phyloP scores from a whole-genome alignment of 37 sponge, comb jelly and placozoan genomes.

The Diacarnus erythraeanus region DNA sequence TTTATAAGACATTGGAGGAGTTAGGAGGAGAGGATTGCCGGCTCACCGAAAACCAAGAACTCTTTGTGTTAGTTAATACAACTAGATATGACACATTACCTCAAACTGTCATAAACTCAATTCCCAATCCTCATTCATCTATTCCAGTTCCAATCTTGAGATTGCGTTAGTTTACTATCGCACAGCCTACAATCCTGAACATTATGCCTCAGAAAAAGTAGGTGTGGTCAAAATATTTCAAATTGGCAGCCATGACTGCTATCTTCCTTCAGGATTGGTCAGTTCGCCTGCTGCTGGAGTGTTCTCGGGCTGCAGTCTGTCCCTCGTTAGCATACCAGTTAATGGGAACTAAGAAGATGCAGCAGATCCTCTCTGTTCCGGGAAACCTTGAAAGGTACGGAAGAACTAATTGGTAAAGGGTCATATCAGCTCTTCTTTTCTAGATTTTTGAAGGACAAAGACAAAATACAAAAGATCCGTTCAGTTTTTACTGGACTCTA shows the following conservation, averaged over 20 bases:
- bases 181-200: slow-evolving; percentile 47
- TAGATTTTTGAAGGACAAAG: too few species aligned
- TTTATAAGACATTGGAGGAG: too few species aligned
- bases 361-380: slow-evolving; percentile 54
- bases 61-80: slow-evolving; percentile 41
- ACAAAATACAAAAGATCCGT: too few species aligned
- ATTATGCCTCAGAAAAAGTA: slow-evolving; percentile 64
- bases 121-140: too few species aligned
- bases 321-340: slow-evolving; percentile 56
- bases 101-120: too few species aligned
- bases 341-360: slow-evolving; percentile 70
- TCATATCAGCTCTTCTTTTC: too few species aligned
- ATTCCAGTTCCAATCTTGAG: slow-evolving; percentile 51
- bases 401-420: background rate
- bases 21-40: too few species aligned
- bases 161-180: slow-evolving; percentile 75
- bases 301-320: slow-evolving; percentile 36
- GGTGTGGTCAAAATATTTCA: background rate
- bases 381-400: slow-evolving; percentile 62
- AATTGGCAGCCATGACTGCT: background rate
- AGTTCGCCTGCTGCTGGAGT: slow-evolving; percentile 50
- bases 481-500: too few species aligned
- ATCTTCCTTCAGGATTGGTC: slow-evolving; percentile 53
- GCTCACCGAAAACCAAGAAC: slow-evolving; percentile 30
- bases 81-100: background rate